Percentiles rank a stretch among this genome's conserved stretches.
phyloP scores from a whole-genome alignment of 2,888 invertebrate genomes.

The Chrysodeixis includens region DNA sequence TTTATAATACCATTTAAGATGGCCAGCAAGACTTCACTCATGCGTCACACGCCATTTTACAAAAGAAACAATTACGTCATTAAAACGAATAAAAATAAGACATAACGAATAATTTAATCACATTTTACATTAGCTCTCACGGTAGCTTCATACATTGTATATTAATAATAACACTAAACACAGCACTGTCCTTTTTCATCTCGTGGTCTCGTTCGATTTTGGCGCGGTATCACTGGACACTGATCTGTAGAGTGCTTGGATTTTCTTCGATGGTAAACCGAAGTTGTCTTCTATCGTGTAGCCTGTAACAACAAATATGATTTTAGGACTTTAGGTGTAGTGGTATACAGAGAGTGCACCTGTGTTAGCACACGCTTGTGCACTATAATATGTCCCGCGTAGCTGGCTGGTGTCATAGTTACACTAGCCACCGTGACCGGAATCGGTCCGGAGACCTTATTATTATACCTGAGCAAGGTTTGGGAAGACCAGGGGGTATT shows the following conservation, averaged over 20 bases:
- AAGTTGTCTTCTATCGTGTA: constrained; percentile 2
- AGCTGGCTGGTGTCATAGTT: too few species aligned
- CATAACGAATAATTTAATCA: background rate
- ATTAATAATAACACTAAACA: constrained; percentile 2
- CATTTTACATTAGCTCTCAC: background rate
- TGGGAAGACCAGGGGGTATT: too few species aligned
- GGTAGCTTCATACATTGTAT: background rate
- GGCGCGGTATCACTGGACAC: background rate
- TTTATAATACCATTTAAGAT: too few species aligned
- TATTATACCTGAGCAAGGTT: too few species aligned
- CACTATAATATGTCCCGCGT: too few species aligned
- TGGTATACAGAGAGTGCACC: too few species aligned
- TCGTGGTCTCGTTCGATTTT: background rate
- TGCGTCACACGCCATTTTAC: too few species aligned
- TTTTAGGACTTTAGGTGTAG: too few species aligned
- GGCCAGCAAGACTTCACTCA: too few species aligned
- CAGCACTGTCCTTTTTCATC: background rate
- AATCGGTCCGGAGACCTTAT: too few species aligned
- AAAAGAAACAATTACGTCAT: background rate
- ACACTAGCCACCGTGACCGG: too few species aligned
- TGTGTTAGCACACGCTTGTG: too few species aligned
- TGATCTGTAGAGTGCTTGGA: background rate
- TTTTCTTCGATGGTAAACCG: background rate
- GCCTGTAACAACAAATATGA: background rate
- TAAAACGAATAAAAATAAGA: background rate